Base-by-base conservation (phyloP, 2,888 invertebrate species). In the Mycalesis mineus region DNA sequence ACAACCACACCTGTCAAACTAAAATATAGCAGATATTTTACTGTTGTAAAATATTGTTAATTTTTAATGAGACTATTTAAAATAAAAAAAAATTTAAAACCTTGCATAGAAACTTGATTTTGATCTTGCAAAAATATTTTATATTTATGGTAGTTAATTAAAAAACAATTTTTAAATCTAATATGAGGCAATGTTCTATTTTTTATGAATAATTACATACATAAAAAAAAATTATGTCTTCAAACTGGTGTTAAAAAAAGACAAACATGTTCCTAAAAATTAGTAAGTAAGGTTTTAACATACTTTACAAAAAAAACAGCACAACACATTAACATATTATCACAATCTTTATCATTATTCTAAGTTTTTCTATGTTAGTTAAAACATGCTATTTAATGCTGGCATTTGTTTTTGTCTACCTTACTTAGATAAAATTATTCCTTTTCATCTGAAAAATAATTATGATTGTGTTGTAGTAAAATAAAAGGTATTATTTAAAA, bases 391-490 rank as follows among this genome's bases (percentile, higher is more conserved):
- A 48, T 44, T 48, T 40, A 56, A 33, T 52, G 58, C 58, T 40
- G 45, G n/a, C 15, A 47, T 6, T 58, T 60, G 39, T 51, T 45
- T 53, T 49, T 41, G 65, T 77, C 80, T 80, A 80, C 80, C 82
- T 81, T 77, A 82, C 76, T 72, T 68, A 65, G 6, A 40, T 61
- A 50, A 47, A 52, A 62, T 78, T 84, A 87, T 8, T 82, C 80
- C 78, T 82, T 84, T 62, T 85, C 84, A 78, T 85, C 88, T 88
- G 88, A 74, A 88, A 88, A 76, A 69, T 37, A 42, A 42, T 36
- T 47, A 15, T 22, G 22, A 22, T 2, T 22, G 2, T 2, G 3
- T 22, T 22, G 3, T 22, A 5, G 22, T 22, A 22, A 22, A 4
- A 5, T 22, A 22, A 22, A 22, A 22, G 5, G 5, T 22, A n/a